Base-by-base conservation (phyloP, 2,888 invertebrate species). In the Dicycla oo region DNA sequence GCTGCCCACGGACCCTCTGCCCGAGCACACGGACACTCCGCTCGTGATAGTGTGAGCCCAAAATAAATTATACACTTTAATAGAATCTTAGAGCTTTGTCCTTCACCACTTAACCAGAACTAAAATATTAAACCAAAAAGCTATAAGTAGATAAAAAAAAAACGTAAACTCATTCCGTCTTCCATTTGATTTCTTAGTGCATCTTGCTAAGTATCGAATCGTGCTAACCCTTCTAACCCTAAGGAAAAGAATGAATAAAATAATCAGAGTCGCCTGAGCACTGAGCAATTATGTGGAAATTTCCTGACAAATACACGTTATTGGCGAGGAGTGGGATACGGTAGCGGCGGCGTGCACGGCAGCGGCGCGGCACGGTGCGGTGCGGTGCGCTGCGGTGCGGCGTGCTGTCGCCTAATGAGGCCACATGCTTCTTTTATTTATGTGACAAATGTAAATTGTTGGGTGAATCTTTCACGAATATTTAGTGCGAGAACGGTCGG, bases 391-490 rank as follows among this genome's bases (percentile, higher is more conserved):
- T 15, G 68, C 77, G 72, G 86, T 70, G 81, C 81, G 76, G 79
- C 86, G 84, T 83, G 87, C 85, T 89, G 89, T 89, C 90, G 90
- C 91, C 93, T 94, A 94, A 94, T 94, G 94, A 94, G 93, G 89
- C 86, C 90, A 88, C 91, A 92, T 91, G 93, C 92, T 92, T 91
- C 93, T 93, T 94, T 93, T 94, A 94, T 94, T 94, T 94, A 94
- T 93, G 92, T 92, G 93, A 94, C 93, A 93, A 94, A 94, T 94
- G 93, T 91, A 93, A 93, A 94, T 94, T 92, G 91, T 90, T 90
- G 86, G 88, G 89, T 89, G 89, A 92, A 92, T 93, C 90, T 92
- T 93, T 92, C 90, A 89, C 91, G 90, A 92, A 93, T 92, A 93
- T 93, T 93, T 93, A 93, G 90, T 91, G 87, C 89, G 85, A 90